Evolutionary conservation across 2,113 vertebrate genomes (phyloP).

Genomic region (Microcebus murinus): DNA sequence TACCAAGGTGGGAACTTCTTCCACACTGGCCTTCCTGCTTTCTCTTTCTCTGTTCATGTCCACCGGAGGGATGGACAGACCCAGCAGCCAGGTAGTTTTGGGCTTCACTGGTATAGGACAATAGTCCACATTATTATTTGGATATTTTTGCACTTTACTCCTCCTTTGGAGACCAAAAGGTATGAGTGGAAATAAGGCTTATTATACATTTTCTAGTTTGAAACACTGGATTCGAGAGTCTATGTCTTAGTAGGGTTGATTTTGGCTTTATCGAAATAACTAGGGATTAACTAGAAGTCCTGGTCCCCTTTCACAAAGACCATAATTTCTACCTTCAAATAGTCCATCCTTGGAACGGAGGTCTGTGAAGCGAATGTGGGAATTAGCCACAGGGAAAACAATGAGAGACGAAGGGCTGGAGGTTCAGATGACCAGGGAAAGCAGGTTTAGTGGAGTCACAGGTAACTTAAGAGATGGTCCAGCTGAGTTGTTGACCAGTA

Average conservation of each 20-base stretch:
- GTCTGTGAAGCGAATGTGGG: background rate
- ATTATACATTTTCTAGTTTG: background rate
- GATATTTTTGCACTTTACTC: background rate
- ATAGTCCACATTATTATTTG: background rate
- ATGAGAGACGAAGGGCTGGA: background rate
- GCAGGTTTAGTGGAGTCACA: background rate
- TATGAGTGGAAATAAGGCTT: background rate
- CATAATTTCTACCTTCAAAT: background rate
- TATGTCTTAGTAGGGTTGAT: background rate
- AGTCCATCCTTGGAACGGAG: background rate
- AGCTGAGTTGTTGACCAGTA: background rate
- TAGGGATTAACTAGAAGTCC: background rate
- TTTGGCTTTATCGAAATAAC: background rate
- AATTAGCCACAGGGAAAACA: background rate
- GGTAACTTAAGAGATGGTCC: background rate
- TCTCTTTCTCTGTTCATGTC: background rate
- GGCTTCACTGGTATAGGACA: background rate
- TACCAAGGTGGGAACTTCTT: background rate
- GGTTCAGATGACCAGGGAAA: background rate
- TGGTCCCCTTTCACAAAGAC: background rate
- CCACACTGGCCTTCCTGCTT: background rate
- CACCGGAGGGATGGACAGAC: fast-evolving
- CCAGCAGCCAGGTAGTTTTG: background rate
- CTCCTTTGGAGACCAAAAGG: background rate
- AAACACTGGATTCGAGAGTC: background rate